Base-by-base conservation (phyloP, 2,113 vertebrate genomes). In the Myotis yumanensis region DNA sequence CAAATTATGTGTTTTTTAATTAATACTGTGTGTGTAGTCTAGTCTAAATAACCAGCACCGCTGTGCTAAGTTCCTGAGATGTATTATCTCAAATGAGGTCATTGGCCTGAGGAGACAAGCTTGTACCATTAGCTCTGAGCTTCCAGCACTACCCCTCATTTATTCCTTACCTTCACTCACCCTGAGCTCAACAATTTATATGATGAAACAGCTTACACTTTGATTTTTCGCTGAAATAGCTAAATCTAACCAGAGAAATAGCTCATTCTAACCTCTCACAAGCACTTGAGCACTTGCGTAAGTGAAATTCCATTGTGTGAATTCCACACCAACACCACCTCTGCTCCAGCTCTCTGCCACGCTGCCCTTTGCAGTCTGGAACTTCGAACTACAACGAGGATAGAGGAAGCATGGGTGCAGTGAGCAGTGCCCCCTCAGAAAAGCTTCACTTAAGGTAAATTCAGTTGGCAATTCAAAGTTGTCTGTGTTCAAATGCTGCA, bases 261-360 rank as follows among this genome's bases (percentile, higher is more conserved):
- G 83, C 92, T 95, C 64, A 86, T 89, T 93, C 73, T 84, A 48
- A 90, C n/a, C n/a, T 76, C 88, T 96, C 88, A 48, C 32, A 3
- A 64, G 85, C 64, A 43, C 71, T 82, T 11, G 16, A 77, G 48
- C 94, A 85, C 92, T 96, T 95, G 62, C 62, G 0, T 95, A 95
- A 96, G 96, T 86, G 96, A 96, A 85, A 89, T 69, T 89, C 54
- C 81, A 51, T 48, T 0, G 35, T 92, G 95, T 81, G 90, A 97
- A 82, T 89, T 87, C 64, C 69, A 73, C 69, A 77, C 73, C 35
- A 86, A n/a, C 68, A 59, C 28, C 46, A 46, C 59, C 73, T 54
- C 57, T 89, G 92, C 75, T 68, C 73, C 37, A 84, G 73, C 72
- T 76, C n/a, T 82, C 86, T 72, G 66, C n/a, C 23, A 11, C 76